These are phyloP conservation scores for Ammospiza nelsoni DNA, from an alignment of 2,113 vertebrate genomes.

Conservation along the genomic window DNA sequence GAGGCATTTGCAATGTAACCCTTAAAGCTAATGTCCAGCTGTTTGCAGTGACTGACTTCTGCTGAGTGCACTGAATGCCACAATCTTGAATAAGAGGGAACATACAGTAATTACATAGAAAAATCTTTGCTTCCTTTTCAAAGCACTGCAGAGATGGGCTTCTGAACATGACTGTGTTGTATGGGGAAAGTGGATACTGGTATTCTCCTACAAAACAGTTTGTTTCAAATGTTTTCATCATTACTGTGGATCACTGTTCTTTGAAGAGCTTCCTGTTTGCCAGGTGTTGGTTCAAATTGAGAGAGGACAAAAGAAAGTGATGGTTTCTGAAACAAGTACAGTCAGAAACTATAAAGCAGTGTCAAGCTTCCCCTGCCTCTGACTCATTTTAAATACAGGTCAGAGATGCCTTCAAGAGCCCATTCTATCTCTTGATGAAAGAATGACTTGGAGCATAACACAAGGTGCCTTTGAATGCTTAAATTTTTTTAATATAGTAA, in stretches of 20 bases:
- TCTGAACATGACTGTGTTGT: not conserved
- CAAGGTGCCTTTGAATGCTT: not conserved
- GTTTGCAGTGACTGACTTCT: not conserved
- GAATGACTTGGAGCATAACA: not conserved
- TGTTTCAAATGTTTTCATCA: not conserved
- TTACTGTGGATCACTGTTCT: not conserved
- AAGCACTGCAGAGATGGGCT: not conserved
- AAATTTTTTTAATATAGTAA: not conserved
- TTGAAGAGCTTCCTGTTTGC: not conserved
- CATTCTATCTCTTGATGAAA: not conserved
- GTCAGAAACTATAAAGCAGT: not conserved
- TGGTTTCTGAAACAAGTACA: not conserved
- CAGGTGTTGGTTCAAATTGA: not conserved
- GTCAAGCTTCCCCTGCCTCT: not conserved
- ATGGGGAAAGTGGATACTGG: not conserved
- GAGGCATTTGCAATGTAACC: not conserved
- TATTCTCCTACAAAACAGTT: not conserved
- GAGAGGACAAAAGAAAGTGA: not conserved
- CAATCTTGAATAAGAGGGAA: not conserved
- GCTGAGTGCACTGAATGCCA: not conserved
- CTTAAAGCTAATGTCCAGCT: not conserved
- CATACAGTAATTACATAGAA: not conserved
- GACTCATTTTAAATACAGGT: not conserved
- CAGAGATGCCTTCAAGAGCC: not conserved
- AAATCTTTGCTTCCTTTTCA: not conserved